Evolutionary conservation across 2,797 vertebrate genomes (phyloP).

Genomic region (Sebastes minor): DNA sequence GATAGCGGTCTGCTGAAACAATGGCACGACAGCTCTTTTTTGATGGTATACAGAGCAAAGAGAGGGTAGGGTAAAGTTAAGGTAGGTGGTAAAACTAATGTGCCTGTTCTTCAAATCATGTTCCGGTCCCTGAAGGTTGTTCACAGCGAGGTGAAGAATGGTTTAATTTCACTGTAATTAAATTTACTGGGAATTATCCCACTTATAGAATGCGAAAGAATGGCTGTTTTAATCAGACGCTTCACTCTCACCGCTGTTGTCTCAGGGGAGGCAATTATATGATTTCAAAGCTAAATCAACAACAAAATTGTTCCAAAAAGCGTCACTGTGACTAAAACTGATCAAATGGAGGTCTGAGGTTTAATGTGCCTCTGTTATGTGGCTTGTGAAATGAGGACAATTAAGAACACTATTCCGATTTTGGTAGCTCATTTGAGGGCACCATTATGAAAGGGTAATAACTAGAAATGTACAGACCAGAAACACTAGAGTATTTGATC

Average conservation of each 20-base stretch:
- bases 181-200: constrained; percentile 20
- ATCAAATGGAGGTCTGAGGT: constrained; percentile 16
- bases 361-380: constrained; percentile 1
- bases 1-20: neutral
- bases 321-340: neutral
- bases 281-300: constrained; percentile 22
- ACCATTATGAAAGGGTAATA: neutral
- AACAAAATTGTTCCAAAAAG: neutral
- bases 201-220: neutral
- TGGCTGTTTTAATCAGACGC: constrained; percentile 10
- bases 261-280: constrained; percentile 28
- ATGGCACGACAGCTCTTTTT: neutral
- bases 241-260: neutral
- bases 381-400: constrained; percentile 26
- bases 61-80: neutral
- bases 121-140: neutral
- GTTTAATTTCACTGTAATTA: constrained; percentile 38
- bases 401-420: constrained; percentile 2
- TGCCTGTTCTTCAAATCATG: neutral
- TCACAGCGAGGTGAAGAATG: constrained; percentile 24
- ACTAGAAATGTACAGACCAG: neutral
- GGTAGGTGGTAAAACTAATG: neutral
- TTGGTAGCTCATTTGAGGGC: neutral
- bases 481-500: neutral
- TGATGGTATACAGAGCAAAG: neutral